Evolutionary conservation across 2,113 vertebrate species (phyloP).

Genomic region (Gobiocypris rarus): DNA sequence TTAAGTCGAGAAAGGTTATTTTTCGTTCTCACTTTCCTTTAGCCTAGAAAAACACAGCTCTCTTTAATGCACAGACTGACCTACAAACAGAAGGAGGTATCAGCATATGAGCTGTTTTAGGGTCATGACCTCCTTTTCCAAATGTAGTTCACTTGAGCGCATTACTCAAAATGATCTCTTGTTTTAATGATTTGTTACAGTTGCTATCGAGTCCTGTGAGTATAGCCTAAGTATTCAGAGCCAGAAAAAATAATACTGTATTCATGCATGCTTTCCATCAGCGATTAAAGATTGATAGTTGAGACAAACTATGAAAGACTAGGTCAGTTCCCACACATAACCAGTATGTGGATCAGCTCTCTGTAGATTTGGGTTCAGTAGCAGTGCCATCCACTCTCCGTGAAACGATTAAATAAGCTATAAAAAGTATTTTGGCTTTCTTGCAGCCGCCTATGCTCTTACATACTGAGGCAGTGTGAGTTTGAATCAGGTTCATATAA

Average conservation of each 20-base stretch:
- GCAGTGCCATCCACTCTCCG: background rate
- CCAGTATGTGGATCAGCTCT: conserved; percentile 42
- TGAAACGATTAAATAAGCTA: background rate
- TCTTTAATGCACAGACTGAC: conserved; percentile 31
- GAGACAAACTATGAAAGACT: conserved; percentile 7
- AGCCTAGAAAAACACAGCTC: conserved; percentile 5
- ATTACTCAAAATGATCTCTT: conserved; percentile 19
- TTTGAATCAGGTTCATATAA: background rate
- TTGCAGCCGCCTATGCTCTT: background rate
- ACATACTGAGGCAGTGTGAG: background rate
- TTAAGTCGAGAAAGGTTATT: conserved; percentile 40
- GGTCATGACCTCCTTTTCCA: conserved; percentile 20
- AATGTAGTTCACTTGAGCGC: conserved; percentile 30
- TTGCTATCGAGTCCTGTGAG: conserved; percentile 33
- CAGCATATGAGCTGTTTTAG: conserved; percentile 2
- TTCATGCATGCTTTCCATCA: conserved; percentile 11
- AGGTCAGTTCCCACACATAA: conserved; percentile 19
- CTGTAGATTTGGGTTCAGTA: background rate
- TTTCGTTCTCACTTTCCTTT: conserved; percentile 27
- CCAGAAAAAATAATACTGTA: conserved; percentile 26
- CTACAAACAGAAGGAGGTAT: conserved; percentile 27
- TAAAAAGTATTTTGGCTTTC: background rate
- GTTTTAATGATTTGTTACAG: conserved; percentile 33
- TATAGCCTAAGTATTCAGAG: conserved; percentile 33
- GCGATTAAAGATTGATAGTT: conserved; percentile 51